Evolutionary conservation across 1,140 invertebrate species (phyloP).

Genomic region (Diachasma alloeum): DNA sequence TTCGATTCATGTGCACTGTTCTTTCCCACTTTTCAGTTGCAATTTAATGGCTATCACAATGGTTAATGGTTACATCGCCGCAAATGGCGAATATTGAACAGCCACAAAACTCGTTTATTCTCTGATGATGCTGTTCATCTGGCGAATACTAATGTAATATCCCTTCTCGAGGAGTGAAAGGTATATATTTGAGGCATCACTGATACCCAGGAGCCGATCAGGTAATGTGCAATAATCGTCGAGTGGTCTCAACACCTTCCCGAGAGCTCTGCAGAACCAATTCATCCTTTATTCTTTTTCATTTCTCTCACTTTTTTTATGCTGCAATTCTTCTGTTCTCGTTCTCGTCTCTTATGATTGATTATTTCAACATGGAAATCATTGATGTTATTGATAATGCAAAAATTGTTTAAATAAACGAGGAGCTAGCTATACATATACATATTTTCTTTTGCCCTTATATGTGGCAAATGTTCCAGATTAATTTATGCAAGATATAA

Average conservation of each 20-base stretch:
- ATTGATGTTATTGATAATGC: no score
- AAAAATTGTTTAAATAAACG: no score
- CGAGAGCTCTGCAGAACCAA: slow-evolving; percentile 9
- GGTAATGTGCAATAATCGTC: slow-evolving; percentile 38
- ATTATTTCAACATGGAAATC: neutral
- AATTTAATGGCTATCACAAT: slow-evolving; percentile 39
- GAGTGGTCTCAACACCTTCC: slow-evolving; percentile 34
- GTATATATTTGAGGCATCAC: neutral
- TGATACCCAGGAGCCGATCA: slow-evolving; percentile 25
- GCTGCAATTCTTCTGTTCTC: neutral
- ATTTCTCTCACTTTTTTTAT: slow-evolving; percentile 15
- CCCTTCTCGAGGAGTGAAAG: neutral
- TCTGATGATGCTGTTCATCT: slow-evolving; percentile 34
- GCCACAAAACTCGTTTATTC: neutral
- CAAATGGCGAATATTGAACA: neutral
- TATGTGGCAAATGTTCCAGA: no score
- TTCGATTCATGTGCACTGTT: no score
- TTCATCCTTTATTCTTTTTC: slow-evolving; percentile 1
- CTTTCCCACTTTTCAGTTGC: no score
- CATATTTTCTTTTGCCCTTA: no score
- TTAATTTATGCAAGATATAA: neutral
- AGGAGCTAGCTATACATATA: no score
- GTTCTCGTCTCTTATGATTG: neutral
- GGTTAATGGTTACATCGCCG: slow-evolving; percentile 19
- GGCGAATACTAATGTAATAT: slow-evolving; percentile 39